Base-by-base conservation (phyloP, 2,113 vertebrate genomes). In the Pithys albifrons region DNA sequence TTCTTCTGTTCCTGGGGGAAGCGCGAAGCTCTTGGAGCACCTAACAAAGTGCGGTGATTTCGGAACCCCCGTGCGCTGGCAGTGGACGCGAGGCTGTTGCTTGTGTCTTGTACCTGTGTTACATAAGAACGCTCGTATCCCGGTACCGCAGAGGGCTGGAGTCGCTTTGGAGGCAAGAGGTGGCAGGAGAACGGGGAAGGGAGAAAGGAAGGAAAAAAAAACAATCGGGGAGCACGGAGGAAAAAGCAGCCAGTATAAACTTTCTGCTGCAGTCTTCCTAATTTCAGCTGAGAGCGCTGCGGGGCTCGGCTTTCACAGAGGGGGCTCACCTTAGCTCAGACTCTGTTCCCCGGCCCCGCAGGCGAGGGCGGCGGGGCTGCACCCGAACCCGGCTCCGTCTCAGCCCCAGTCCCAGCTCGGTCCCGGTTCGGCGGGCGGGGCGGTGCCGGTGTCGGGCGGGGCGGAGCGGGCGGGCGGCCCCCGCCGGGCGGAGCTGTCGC, bases 31-130 rank as follows among this genome's bases (percentile, higher is more conserved):
- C 28, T 11, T 7, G 64, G 17, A 5, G 73, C 1, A 0, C 29
- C 11, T 5, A 1, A 1, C 24, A 10, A 2, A 52, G 45, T 27
- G 6, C 49, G 4, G 33, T 7, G 79, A n/a, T 52, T 41, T 64
- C 1, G 8, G 39, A 14, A 25, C 8, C 1, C 12, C 74, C 10
- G 3, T 2, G 37, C 0, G 3, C 13, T 1, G 64, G 27, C n/a
- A 10, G 37, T 2, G 45, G 28, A 1, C 14, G 20, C 3, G 41
- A 13, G 49, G 45, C 54, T 29, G 69, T 0, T 25, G 64, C 43
- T 23, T 3, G 66, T 6, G 18, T 15, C 61, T 41, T 4, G 9
- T 4, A 46, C 76, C 79, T 28, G 69, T 0, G 48, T 12, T 31
- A 27, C 61, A 20, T 6, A 24, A 10, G 5, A 31, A 7, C 20